A percentile compares a stretch with the other conserved stretches of the same genome.
Conservation (phyloP, 2,888 invertebrate genomes). For the Psylliodes chrysocephalus region DNA sequence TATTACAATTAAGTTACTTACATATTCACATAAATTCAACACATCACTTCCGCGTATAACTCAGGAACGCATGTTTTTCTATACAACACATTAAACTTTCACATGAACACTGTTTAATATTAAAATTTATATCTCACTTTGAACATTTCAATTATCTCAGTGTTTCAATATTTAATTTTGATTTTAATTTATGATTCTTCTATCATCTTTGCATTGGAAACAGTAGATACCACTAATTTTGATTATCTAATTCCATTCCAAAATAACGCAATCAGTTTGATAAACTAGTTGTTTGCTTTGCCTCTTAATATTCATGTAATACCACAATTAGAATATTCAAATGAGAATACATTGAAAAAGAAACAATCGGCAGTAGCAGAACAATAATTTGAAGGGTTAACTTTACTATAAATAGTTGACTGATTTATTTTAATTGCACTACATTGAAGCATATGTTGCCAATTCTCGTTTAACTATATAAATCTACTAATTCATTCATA, state of each 20-base stretch:
- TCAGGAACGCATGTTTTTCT: not conserved
- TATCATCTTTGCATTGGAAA: not conserved
- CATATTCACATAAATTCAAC: no score
- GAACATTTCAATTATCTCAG: not conserved
- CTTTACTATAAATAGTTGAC: no score
- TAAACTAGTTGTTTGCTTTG: not conserved
- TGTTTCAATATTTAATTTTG: slow-evolving; percentile 1
- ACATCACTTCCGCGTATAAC: not conserved
- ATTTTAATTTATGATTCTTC: not conserved
- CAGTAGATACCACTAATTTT: not conserved
- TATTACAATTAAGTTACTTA: no score
- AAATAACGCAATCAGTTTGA: not conserved
- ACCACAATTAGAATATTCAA: not conserved
- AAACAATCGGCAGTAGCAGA: no score
- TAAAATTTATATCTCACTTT: not conserved
- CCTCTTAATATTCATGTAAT: not conserved
- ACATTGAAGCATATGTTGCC: no score
- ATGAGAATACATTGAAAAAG: not conserved
- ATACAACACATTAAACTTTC: not conserved
- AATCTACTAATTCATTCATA: no score
- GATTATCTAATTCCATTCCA: not conserved
- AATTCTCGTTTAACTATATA: no score
- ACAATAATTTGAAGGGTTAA: no score
- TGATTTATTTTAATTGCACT: no score
- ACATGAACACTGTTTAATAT: not conserved